Evolutionary conservation across 1,140 invertebrate genomes (phyloP).

Genomic region (Papilio polyxenes): DNA sequence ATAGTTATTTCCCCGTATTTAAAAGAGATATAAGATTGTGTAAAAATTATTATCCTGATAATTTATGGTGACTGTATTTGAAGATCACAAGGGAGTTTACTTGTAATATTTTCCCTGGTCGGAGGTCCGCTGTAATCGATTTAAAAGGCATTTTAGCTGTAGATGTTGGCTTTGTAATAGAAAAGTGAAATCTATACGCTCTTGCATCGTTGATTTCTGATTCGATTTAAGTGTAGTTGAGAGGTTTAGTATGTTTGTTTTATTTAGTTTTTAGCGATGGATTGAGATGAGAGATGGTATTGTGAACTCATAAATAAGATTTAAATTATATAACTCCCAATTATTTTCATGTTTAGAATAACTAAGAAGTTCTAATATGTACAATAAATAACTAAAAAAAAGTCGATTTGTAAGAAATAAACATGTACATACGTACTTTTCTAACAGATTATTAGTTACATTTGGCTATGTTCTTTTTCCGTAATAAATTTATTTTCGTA

Average conservation of each 20-base stretch:
- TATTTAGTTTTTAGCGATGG: neutral
- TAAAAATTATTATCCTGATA: neutral
- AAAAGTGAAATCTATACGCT: conserved; percentile 52
- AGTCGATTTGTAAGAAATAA: neutral
- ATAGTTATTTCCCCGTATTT: too few relatives aligned
- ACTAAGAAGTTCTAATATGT: neutral
- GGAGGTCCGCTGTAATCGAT: conserved; percentile 47
- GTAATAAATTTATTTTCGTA: neutral
- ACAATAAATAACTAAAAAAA: neutral
- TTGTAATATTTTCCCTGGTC: conserved; percentile 57
- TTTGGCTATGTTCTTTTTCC: too few relatives aligned
- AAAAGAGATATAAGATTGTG: neutral
- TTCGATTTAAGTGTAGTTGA: conserved; percentile 37
- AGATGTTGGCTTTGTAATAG: conserved; percentile 52
- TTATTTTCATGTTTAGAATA: neutral
- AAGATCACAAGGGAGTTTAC: conserved; percentile 45
- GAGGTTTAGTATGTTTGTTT: conserved; percentile 7
- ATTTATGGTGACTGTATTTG: conserved; percentile 3
- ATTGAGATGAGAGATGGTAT: neutral
- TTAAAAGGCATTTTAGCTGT: conserved; percentile 47
- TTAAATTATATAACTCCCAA: neutral
- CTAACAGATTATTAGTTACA: neutral
- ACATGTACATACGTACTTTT: neutral
- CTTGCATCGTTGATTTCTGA: conserved; percentile 44
- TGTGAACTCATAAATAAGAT: neutral